Evolutionary conservation across 2,888 invertebrate genomes (phyloP), one percentile per base, ranked within the genome.

Genomic region (Frankliniella intonsa): DNA sequence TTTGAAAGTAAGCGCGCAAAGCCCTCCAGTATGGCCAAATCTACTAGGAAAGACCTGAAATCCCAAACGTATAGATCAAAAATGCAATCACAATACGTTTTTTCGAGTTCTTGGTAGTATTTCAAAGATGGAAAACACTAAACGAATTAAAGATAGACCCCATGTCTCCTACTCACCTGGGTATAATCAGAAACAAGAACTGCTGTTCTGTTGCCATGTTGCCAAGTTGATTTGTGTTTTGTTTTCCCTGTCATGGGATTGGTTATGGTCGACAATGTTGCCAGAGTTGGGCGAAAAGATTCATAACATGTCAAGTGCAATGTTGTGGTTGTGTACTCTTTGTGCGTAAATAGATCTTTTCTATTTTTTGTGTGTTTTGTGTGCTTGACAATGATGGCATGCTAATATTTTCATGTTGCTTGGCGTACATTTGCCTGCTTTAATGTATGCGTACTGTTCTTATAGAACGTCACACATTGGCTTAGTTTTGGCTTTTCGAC

Each of bases 271-370:
- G 19, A 11, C 69, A 69, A 5, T 69, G 69, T 69, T 69, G 69
- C 11, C 69, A 69, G 69, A 22, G 17, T 19, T 62, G n/a, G 17
- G 17, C 17, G 62, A 62, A 62, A 62, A 10, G n/a, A 62, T 62
- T 17, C 69, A 22, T 69, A 69, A 69, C 69, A 69, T 69, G 69
- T 69, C 69, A 69, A 69, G 69, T 69, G 69, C 69, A 69, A 22
- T 69, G 69, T 69, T 69, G 22, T 69, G 69, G 69, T 69, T 69
- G 22, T n/a, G 69, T 22, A 55, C 11, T 17, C 22, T 11, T 69
- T 69, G 69, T 69, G 69, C 69, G 69, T 69, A 69, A 69, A 11
- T 69, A 22, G 7, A 22, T 11, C 2, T 11, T 69, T 69, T 19
- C 7, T 69, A 69, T 22, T 11, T 69, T 22, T 22, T 0, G 11